Percentiles rank a stretch among this genome's conserved stretches.
These are phyloP conservation scores for Lutraria rhynchaena DNA, from an alignment of 1,140 invertebrate genomes.

Conservation along the genomic window DNA sequence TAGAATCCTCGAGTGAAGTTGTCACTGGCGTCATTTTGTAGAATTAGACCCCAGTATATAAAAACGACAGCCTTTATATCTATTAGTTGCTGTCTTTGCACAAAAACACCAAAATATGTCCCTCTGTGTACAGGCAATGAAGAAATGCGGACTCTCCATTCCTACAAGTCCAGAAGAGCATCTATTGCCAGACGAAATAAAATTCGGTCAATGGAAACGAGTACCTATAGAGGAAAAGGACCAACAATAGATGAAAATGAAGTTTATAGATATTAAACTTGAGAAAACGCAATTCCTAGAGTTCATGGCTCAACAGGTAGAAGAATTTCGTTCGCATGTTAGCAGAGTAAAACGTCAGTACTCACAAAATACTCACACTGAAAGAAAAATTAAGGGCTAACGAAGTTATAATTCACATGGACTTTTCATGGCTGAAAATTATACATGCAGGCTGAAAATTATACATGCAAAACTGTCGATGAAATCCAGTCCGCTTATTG, in stretches of 20 bases:
- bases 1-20: not conserved
- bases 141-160: no score
- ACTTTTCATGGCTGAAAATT: no score
- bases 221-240: not conserved
- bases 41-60: not conserved
- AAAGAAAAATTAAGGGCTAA: slow-evolving; percentile 38
- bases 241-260: not conserved
- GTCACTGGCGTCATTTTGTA: no score
- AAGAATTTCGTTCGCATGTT: slow-evolving; percentile 9
- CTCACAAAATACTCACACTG: not conserved
- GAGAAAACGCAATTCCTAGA: not conserved
- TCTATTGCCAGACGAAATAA: not conserved
- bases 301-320: not conserved
- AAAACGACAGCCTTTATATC: slow-evolving; percentile 5
- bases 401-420: slow-evolving; percentile 57
- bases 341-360: slow-evolving; percentile 37
- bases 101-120: no score
- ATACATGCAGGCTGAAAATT: no score
- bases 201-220: slow-evolving; percentile 8
- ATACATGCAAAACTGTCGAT: slow-evolving; percentile 36
- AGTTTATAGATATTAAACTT: not conserved
- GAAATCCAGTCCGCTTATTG: no score
- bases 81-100: not conserved
- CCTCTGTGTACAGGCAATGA: no score
- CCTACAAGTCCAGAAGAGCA: no score